Percentiles rank a stretch among this genome's conserved stretches.
phyloP scores from a whole-genome alignment of 2,113 vertebrate genomes.

The Muscicapa adusta region DNA sequence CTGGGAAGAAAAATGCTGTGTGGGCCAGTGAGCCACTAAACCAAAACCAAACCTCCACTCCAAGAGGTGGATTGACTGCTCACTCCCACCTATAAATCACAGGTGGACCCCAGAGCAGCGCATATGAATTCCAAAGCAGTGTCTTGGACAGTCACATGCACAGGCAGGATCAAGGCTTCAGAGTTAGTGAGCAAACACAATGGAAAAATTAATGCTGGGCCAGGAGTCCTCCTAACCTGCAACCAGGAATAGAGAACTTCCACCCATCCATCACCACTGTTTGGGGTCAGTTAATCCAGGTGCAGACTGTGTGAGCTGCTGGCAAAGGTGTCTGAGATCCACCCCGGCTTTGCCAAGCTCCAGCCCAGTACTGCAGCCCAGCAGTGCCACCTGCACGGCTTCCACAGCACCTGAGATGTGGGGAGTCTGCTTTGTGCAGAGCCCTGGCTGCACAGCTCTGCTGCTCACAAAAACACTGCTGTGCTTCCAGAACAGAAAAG shows the following conservation, averaged over 20 bases:
- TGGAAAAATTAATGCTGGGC: background rate
- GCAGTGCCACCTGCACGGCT: background rate
- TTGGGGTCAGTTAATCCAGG: background rate
- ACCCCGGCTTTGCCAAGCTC: background rate
- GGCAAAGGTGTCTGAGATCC: background rate
- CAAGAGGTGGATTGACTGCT: background rate
- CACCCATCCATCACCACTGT: background rate
- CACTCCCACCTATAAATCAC: fast-evolving
- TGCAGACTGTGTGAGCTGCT: background rate
- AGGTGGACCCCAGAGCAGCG: background rate
- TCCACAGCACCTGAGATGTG: background rate
- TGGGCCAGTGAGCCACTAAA: background rate
- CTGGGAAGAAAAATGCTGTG: background rate
- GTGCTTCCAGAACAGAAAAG: background rate
- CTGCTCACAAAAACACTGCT: background rate
- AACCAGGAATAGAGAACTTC: background rate
- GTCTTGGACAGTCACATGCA: background rate
- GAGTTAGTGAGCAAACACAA: background rate
- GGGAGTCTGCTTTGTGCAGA: background rate
- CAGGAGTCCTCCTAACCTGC: background rate
- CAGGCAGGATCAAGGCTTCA: background rate
- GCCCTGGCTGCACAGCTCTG: background rate
- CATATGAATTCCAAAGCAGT: background rate
- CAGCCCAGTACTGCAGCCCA: background rate
- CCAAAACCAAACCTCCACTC: background rate